Evolutionary conservation across 2,797 vertebrate genomes (phyloP), one percentile per base, ranked within the genome.

Genomic region (Pseudochirops corinnae): DNA sequence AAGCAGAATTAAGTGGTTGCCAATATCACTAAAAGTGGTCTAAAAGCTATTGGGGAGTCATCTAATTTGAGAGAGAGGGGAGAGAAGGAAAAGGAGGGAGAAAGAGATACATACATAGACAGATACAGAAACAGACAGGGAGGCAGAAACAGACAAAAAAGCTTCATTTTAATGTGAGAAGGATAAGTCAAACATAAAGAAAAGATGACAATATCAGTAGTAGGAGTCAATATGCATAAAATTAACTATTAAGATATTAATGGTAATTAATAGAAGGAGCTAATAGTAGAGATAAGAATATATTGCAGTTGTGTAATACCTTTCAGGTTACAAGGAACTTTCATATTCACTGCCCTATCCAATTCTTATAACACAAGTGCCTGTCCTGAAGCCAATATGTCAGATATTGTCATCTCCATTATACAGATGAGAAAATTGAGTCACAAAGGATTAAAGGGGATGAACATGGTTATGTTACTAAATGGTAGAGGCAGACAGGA

Each of bases 1-100:
- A 12, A 93, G 28, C 62, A 93, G 33, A 91, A 39, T 91, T 94
- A 92, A 94, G 46, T 31, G 87, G 67, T 74, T 74, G 67, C 9
- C 46, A 58, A 26, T 56, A 94, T 12, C 53, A 62, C 93, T 16
- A 95, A 96, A 93, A 96, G 50, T 90, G 18, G 82, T 67, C 9
- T 5, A 62, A 24, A 87, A 92, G 94, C 33, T 94, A 53, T 4
- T 93, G 67, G 28, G 4, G 50, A 93, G 39, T 87, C 87, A 95
- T 62, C 5, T 91, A 93, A 56, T 4, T 92, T 46, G 26, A 95
- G 57, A 16, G 67, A 95, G 21, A 33, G 14, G 52, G n/a, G 2
- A 5, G 18, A 95, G 21, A 21, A 6, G 14, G 5, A 39, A 13
- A 62, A 11, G n/a, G 16, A 21, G 58, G 21, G 16, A 74, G n/a